phyloP scores from a whole-genome alignment of 2,113 vertebrate genomes.

The Salvelinus fontinalis region DNA sequence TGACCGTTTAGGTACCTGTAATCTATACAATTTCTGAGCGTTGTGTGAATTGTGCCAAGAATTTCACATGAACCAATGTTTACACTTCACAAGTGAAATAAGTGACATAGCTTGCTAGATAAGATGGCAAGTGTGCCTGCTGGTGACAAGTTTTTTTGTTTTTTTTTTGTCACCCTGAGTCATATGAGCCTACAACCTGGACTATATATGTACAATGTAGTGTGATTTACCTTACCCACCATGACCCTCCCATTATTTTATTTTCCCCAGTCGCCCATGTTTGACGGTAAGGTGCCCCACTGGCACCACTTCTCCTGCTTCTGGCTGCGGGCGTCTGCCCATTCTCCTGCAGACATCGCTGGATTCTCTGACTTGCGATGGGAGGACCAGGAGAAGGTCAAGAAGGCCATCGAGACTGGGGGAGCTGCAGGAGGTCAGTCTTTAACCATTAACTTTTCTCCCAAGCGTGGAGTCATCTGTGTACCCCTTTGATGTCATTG shows the following conservation, averaged over 20 bases:
- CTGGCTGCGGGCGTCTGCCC: conserved; percentile 85
- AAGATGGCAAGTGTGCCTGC: too few relatives aligned
- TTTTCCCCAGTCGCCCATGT: conserved; percentile 88
- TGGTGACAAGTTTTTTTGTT: too few relatives aligned
- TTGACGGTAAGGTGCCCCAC: conserved; percentile 95
- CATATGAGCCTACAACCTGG: too few relatives aligned
- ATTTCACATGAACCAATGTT: too few relatives aligned
- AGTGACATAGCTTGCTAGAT: too few relatives aligned
- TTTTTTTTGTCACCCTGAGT: too few relatives aligned
- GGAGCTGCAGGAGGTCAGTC: conserved; percentile 70
- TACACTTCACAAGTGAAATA: too few relatives aligned
- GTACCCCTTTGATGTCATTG: not conserved
- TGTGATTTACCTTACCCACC: too few relatives aligned
- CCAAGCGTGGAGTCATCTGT: not conserved
- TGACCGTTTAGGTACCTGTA: too few relatives aligned
- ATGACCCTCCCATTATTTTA: not conserved
- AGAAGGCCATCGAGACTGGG: conserved; percentile 89
- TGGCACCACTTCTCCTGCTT: conserved; percentile 98
- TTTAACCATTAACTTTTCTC: not conserved
- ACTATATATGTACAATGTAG: too few relatives aligned
- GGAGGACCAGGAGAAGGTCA: conserved; percentile 96
- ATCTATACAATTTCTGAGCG: too few relatives aligned
- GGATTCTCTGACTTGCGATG: conserved; percentile 91
- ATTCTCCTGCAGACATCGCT: conserved; percentile 79
- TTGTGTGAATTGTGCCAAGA: too few relatives aligned